phyloP scores from a whole-genome alignment of 1,140 invertebrate genomes.

The Diachasmimorpha longicaudata region DNA sequence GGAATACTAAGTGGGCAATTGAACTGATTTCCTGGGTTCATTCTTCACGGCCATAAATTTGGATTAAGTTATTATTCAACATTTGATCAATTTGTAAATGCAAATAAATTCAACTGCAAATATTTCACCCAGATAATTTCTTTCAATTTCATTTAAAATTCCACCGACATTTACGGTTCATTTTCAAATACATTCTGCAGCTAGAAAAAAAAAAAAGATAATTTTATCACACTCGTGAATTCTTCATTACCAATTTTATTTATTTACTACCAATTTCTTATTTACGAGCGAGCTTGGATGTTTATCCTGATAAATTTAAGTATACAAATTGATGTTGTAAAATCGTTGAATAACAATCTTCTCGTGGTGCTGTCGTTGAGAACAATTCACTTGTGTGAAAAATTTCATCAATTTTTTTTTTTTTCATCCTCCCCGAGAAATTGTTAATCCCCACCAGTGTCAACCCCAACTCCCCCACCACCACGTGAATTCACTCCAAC shows the following conservation, averaged over 20 bases:
- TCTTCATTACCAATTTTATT: not conserved
- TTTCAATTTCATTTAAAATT: not conserved
- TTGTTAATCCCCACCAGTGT: not conserved
- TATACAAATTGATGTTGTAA: slow-evolving; percentile 7
- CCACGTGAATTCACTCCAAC: not conserved
- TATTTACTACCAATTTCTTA: not conserved
- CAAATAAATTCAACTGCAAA: not conserved
- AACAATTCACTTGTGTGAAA: not conserved
- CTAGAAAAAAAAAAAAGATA: not conserved
- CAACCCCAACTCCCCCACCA: too few species aligned
- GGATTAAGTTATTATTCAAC: not conserved
- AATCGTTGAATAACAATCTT: not conserved
- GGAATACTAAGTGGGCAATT: not conserved
- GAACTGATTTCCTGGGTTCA: not conserved
- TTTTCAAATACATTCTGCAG: not conserved
- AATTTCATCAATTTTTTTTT: not conserved
- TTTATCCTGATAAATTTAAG: not conserved
- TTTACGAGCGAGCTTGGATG: not conserved
- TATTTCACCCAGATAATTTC: not conserved
- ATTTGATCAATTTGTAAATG: not conserved
- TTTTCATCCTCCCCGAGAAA: not conserved
- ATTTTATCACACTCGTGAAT: not conserved
- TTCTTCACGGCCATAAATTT: not conserved
- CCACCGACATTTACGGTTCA: not conserved
- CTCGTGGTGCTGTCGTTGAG: not conserved